These are phyloP conservation scores for Drosophila suzukii DNA, from an alignment of 1,140 invertebrate genomes.

Conservation along the genomic window DNA sequence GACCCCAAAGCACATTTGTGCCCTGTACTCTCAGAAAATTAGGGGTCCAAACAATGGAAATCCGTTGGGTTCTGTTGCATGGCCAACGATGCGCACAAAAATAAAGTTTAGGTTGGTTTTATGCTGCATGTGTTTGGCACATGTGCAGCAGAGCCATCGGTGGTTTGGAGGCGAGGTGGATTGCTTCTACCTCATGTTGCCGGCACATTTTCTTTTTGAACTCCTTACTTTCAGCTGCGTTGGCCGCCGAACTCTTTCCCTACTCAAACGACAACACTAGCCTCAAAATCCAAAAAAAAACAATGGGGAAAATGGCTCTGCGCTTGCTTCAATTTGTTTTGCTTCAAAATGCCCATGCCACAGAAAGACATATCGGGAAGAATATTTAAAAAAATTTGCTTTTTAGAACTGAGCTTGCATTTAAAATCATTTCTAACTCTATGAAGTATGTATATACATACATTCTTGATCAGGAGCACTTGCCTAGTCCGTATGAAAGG, in stretches of 20 bases:
- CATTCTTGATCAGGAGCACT: no score
- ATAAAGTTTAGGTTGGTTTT: slow-evolving; percentile 55
- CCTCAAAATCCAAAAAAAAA: slow-evolving; percentile 63
- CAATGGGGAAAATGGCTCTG: slow-evolving; percentile 48
- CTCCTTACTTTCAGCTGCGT: slow-evolving; percentile 3
- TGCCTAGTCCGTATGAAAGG: no score
- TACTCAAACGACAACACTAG: slow-evolving; percentile 75
- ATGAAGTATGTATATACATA: no score
- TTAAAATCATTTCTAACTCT: no score
- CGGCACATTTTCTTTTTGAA: slow-evolving; percentile 16
- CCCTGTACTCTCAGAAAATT: slow-evolving; percentile 30
- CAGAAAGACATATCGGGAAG: no score
- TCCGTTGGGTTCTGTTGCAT: slow-evolving; percentile 44
- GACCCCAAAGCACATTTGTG: slow-evolving; percentile 17
- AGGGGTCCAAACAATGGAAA: slow-evolving; percentile 59
- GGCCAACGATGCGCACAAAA: slow-evolving; percentile 65
- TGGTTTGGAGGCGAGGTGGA: slow-evolving; percentile 7
- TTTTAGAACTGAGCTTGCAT: no score
- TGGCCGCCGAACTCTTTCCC: slow-evolving; percentile 16
- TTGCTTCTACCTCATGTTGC: slow-evolving; percentile 10
- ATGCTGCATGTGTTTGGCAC: slow-evolving; percentile 58
- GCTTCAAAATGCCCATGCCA: background rate
- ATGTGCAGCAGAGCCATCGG: slow-evolving; percentile 40
- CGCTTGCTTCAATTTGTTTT: slow-evolving; percentile 59
- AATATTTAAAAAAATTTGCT: no score